Conservation (phyloP, 2,113 vertebrate genomes). For the Brachypteracias leptosomus region DNA sequence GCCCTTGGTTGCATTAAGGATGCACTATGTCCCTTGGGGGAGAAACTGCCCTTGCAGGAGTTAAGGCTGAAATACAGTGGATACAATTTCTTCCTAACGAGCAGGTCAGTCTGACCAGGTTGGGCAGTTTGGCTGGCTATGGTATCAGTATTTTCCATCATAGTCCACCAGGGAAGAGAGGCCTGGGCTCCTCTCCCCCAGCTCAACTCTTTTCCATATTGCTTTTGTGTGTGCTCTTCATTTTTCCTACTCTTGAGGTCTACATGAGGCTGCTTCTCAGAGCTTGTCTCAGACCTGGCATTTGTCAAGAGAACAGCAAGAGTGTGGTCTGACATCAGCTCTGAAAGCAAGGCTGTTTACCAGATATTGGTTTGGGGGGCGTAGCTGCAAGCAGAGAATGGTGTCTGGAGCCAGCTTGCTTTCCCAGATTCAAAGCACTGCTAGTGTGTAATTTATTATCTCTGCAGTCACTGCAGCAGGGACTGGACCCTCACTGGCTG, state of each 20-base stretch:
- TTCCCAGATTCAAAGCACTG: not conserved
- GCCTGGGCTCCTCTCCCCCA: not conserved
- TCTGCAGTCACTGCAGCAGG: slow-evolving; percentile 45
- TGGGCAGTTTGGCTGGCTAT: not conserved
- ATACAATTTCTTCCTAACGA: not conserved
- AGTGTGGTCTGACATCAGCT: not conserved
- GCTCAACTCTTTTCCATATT: not conserved
- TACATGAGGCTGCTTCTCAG: not conserved
- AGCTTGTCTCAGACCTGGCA: not conserved
- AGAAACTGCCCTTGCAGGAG: not conserved
- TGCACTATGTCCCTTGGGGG: not conserved
- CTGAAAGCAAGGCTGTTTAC: slow-evolving; percentile 4
- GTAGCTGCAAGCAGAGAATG: not conserved
- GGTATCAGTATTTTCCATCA: not conserved
- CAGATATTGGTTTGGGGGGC: not conserved
- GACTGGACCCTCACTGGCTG: not conserved
- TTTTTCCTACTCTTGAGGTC: not conserved
- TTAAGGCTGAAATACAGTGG: not conserved
- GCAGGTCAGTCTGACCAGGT: not conserved
- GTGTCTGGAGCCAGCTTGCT: not conserved
- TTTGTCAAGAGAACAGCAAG: not conserved
- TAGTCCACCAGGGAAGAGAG: not conserved
- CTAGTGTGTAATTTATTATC: slow-evolving; percentile 16
- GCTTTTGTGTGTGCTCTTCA: not conserved
- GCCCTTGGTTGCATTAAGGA: not conserved